Conservation (phyloP, 2,888 invertebrate genomes). For the Idaea biselata region DNA sequence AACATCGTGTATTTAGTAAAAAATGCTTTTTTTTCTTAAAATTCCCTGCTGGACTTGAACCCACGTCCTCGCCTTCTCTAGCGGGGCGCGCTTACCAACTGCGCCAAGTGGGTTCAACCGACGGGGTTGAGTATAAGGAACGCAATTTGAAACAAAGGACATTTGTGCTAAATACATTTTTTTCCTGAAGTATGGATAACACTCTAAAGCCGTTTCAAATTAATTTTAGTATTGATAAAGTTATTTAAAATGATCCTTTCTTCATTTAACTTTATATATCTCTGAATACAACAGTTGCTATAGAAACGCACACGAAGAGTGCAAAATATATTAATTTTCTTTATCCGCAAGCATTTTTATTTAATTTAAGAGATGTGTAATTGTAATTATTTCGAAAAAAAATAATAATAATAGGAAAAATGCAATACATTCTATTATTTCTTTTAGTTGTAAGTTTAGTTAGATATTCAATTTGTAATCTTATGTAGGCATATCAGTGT, state of each 20-base stretch:
- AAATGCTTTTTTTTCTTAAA: no score
- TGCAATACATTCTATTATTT: constrained; percentile 64
- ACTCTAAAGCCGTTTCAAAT: no score
- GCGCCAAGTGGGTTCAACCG: no score
- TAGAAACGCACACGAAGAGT: constrained; percentile 49
- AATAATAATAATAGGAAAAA: constrained; percentile 49
- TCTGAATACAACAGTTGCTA: constrained; percentile 18
- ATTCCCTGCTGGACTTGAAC: no score
- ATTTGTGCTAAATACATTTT: no score
- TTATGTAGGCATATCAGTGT: constrained; percentile 24
- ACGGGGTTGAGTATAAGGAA: no score
- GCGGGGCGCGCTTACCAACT: no score
- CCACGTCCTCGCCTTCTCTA: no score
- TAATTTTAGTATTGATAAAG: no score
- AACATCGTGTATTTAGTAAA: no score
- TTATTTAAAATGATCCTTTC: background rate
- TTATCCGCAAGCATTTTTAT: constrained; percentile 51
- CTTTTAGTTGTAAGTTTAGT: constrained; percentile 60
- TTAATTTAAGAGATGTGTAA: constrained; percentile 38
- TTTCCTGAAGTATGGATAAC: no score
- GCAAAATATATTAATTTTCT: constrained; percentile 42
- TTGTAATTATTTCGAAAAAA: constrained; percentile 40
- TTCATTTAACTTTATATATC: background rate
- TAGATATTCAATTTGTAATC: constrained; percentile 54
- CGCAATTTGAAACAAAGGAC: no score